phyloP scores from a whole-genome alignment of 2,888 invertebrate genomes.

The Helicoverpa assulta region DNA sequence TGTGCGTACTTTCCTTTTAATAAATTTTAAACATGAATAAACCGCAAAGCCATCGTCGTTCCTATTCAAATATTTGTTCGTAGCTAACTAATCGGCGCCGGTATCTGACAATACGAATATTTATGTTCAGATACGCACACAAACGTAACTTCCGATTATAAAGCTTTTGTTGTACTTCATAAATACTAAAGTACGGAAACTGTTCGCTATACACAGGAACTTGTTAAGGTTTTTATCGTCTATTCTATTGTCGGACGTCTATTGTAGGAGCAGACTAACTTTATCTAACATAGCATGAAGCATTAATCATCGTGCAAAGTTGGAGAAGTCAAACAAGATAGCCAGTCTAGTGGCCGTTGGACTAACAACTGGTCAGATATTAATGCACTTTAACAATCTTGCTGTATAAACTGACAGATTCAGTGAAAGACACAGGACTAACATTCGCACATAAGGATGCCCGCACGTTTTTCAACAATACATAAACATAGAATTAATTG shows the following conservation, averaged over 20 bases:
- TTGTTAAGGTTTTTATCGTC: not conserved
- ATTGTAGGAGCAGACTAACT: conserved; percentile 3
- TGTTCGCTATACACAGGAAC: not conserved
- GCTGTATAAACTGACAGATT: conserved; percentile 8
- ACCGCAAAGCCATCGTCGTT: conserved; percentile 42
- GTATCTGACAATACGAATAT: conserved; percentile 31
- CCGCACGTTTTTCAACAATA: too few relatives aligned
- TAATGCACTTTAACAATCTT: conserved; percentile 28
- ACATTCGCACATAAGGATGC: not conserved
- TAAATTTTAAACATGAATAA: conserved; percentile 55
- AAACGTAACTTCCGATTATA: not conserved
- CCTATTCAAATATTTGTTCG: conserved; percentile 55
- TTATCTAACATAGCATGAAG: conserved; percentile 21
- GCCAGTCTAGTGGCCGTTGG: conserved; percentile 7
- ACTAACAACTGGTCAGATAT: conserved; percentile 29
- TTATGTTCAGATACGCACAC: conserved; percentile 7
- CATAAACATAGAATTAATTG: not conserved
- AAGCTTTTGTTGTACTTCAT: conserved; percentile 15
- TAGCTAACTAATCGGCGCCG: conserved; percentile 28
- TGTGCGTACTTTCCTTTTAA: conserved; percentile 50
- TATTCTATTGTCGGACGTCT: not conserved
- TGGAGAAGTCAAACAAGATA: conserved; percentile 35
- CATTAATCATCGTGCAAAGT: conserved; percentile 37
- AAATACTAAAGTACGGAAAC: not conserved
- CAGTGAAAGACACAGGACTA: not conserved